Base-by-base conservation (phyloP, 2,797 vertebrate genomes). In the Meriones psammophilus region DNA sequence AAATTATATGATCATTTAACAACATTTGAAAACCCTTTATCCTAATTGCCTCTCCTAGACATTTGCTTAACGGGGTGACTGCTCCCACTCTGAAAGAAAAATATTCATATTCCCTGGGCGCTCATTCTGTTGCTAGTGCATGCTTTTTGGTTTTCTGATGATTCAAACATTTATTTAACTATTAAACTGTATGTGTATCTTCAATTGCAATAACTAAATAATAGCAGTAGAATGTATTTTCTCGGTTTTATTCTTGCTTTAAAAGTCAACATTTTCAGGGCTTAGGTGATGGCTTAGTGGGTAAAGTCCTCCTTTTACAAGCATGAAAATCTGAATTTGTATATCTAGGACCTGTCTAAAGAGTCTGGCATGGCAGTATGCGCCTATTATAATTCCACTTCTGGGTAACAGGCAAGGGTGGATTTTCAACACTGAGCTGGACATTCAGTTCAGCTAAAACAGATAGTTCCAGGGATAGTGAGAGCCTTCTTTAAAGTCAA, bases 41-140 rank as follows among this genome's bases (percentile, higher is more conserved):
- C 73, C 18, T 97, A 91, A 88, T 83, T 97, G 60, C 66, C 97
- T 66, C 3, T 88, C 36, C 83, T 69, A 92, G 50, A 94, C 92
- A 89, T 87, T 96, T 97, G 30, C 30, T 84, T 80, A 94, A 30
- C 39, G 80, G 83, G 76, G 62, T 74, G 91, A 91, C 54, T 64
- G 58, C 58, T 92, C 33, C 42, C 26, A 80, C 92, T 85, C 60
- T 66, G 66, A 85, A 85, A 84, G 33, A 90, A 42, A 94, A 91
- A 78, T 81, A 81, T 22, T 76, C 91, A 77, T 42, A 56, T 88
- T 85, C 69, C 91, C 85, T 30, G 5, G 94, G 42, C 30, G 13
- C 12, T 88, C n/a, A 30, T 71, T 1, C 18, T 20, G 1, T 36
- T 3, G 5, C 46, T 7, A 30, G 8, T 42, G 1, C 5, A 33